Percentiles rank a stretch among this genome's conserved stretches.
These are phyloP conservation scores for Pterocles burchelli DNA, from an alignment of 2,113 vertebrate species.

Conservation along the genomic window DNA sequence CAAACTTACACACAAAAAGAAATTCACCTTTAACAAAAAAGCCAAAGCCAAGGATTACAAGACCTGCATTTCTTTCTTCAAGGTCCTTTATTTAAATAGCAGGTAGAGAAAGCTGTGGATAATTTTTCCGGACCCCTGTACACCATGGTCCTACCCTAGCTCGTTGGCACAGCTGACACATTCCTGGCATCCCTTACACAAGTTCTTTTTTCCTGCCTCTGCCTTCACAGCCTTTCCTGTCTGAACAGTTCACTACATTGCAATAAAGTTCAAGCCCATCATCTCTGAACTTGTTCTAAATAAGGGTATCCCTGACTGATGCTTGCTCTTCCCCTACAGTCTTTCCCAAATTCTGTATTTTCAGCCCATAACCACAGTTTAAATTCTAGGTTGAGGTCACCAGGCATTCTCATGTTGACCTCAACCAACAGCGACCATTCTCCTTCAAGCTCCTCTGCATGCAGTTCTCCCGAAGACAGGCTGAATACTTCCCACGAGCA, in stretches of 20 bases:
- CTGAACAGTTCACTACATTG: neutral
- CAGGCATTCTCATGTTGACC: neutral
- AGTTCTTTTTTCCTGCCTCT: neutral
- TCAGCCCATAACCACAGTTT: neutral
- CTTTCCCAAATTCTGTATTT: neutral
- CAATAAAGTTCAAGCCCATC: neutral
- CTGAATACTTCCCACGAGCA: neutral
- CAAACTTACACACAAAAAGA: neutral
- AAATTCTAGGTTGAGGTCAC: neutral
- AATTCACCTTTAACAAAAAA: neutral
- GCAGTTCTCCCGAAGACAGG: neutral
- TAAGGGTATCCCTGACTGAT: neutral
- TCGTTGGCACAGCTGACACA: neutral
- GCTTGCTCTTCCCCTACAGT: neutral
- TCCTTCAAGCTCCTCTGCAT: neutral
- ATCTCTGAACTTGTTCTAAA: rapidly evolving
- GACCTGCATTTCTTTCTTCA: neutral
- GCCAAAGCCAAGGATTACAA: neutral
- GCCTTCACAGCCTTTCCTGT: neutral
- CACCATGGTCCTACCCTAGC: neutral
- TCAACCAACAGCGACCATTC: neutral
- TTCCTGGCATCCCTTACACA: neutral
- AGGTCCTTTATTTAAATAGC: neutral
- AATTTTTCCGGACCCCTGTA: neutral
- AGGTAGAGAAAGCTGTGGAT: neutral